A percentile compares a stretch with the other conserved stretches of the same genome.
These are phyloP conservation scores for Nymphalis polychloros DNA, from an alignment of 2,888 invertebrate species.

Conservation along the genomic window DNA sequence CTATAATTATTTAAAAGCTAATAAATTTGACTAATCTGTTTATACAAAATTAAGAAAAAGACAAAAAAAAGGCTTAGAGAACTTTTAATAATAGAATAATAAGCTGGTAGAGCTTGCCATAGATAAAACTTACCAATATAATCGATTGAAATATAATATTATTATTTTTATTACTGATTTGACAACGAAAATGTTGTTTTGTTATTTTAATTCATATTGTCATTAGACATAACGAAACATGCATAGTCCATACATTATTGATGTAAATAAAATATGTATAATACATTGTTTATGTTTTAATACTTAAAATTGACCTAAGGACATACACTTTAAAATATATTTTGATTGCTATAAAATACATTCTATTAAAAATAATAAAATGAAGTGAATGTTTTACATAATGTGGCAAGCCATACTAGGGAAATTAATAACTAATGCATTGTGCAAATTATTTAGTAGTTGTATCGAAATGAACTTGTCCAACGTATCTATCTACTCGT, in stretches of 20 bases:
- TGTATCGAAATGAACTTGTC: slow-evolving; percentile 9
- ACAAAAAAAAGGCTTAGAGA: no score
- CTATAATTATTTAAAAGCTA: no score
- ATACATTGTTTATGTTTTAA: background rate
- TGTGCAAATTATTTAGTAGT: background rate
- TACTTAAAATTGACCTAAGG: background rate
- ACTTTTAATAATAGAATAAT: no score
- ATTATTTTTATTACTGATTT: no score
- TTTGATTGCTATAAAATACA: background rate
- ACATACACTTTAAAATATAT: background rate
- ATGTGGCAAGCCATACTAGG: background rate
- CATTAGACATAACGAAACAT: background rate
- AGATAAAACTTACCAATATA: no score
- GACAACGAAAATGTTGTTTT: no score
- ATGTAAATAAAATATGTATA: background rate
- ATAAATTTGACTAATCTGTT: no score
- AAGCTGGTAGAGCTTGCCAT: no score
- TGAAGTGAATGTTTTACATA: background rate
- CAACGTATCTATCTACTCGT: slow-evolving; percentile 31
- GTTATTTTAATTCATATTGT: background rate
- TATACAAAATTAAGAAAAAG: no score
- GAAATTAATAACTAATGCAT: slow-evolving; percentile 6
- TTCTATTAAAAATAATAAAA: background rate
- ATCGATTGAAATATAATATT: no score
- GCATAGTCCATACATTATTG: background rate